Conservation (phyloP, 2,888 invertebrate species). For the Cabera pusaria region DNA sequence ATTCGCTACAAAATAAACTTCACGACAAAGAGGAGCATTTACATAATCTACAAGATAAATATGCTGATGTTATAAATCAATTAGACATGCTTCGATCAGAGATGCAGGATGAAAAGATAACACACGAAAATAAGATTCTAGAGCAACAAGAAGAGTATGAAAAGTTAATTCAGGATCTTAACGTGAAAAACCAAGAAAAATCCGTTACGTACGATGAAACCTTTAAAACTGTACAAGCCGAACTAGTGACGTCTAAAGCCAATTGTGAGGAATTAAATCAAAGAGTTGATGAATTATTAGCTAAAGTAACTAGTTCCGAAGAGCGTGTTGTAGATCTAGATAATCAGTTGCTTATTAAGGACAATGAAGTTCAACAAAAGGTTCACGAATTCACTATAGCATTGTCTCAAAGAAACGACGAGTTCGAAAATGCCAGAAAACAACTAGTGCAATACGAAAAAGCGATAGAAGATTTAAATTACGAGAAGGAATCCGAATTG, state of each 20-base stretch:
- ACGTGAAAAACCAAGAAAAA: constrained; percentile 44
- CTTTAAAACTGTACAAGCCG: constrained; percentile 48
- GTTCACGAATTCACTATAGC: constrained; percentile 60
- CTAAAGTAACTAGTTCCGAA: constrained; percentile 44
- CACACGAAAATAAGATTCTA: constrained; percentile 67
- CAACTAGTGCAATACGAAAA: constrained; percentile 68
- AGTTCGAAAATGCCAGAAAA: constrained; percentile 68
- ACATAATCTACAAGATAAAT: constrained; percentile 65
- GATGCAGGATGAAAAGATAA: constrained; percentile 72
- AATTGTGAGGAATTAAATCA: constrained; percentile 52
- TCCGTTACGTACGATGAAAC: constrained; percentile 44
- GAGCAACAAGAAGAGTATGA: constrained; percentile 75
- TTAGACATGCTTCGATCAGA: constrained; percentile 70
- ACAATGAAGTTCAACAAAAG: constrained; percentile 69
- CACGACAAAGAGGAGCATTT: constrained; percentile 74
- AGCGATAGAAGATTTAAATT: constrained; percentile 72
- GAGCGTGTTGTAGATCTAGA: constrained; percentile 50
- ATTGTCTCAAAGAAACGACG: constrained; percentile 63
- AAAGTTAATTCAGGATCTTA: constrained; percentile 58
- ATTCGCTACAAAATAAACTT: constrained; percentile 66
- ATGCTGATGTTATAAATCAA: constrained; percentile 64
- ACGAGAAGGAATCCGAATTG: constrained; percentile 80
- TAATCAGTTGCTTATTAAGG: constrained; percentile 58
- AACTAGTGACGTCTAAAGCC: constrained; percentile 46
- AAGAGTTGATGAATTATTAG: constrained; percentile 46